Evolutionary conservation across 2,797 vertebrate genomes (phyloP).

Genomic region (Mionectes olivaceus): DNA sequence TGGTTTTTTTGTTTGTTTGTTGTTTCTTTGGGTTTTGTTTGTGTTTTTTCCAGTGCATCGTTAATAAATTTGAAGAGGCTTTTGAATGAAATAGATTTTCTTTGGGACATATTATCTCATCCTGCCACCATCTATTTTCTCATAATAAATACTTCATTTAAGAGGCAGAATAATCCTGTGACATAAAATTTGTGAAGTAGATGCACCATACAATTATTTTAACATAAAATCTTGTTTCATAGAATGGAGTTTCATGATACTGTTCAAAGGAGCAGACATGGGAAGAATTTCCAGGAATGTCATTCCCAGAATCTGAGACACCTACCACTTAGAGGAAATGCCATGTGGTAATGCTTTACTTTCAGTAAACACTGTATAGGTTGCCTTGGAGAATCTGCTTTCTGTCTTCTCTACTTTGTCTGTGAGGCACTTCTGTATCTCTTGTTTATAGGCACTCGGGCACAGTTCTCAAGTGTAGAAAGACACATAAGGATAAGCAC

Average conservation of each 20-base stretch:
- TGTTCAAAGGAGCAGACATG: neutral
- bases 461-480: neutral
- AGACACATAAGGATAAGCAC: neutral
- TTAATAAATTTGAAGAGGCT: neutral
- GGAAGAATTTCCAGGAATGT: neutral
- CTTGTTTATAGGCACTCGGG: neutral
- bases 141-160: neutral
- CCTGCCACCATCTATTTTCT: neutral
- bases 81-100: neutral
- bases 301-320: neutral
- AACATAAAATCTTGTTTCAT: neutral
- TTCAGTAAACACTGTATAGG: neutral
- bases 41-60: too few species aligned
- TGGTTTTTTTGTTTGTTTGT: neutral
- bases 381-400: constrained; percentile 25
- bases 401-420: neutral
- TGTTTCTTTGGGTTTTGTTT: too few species aligned
- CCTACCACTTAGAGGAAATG: neutral
- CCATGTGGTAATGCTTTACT: neutral
- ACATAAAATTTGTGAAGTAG: neutral
- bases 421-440: neutral
- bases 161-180: neutral
- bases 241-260: neutral
- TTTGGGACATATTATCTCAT: neutral
- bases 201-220: neutral